Evolutionary conservation across 1,140 invertebrate species (phyloP), one percentile per base, ranked within the genome.

Genomic region (Drosophila tsacasi): DNA sequence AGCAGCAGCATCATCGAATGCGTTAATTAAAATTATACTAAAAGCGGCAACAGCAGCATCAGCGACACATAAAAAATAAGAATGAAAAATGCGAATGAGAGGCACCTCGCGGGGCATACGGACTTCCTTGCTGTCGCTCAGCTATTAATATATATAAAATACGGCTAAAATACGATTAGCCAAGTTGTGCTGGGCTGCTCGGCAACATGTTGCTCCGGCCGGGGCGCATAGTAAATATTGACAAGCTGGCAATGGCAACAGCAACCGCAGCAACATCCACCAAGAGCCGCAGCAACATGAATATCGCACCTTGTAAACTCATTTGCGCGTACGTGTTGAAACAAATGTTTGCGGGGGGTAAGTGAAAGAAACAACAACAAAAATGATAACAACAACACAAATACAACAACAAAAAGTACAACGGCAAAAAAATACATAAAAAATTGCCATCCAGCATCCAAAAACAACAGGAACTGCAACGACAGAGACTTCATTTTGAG

Each of bases 281-380:
- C 52, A 42, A 68, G 63, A 72, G 67, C 35, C 37, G 74, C 62
- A 73, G 85, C 85, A 90, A 90, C 85, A 90, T 90, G 91, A 86
- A 86, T 92, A 91, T 92, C 90, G 90, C 90, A 86, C 80, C 90
- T 91, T 92, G 91, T 92, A 86, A 92, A 92, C 91, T 92, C 91
- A 92, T 92, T 92, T 92, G 91, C 91, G 91, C 91, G 76, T 91
- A 89, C 91, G 91, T 92, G 91, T 92, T 92, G 91, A 92, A 92
- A 92, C 91, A 92, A 92, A 92, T 92, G 91, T 92, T 92, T 89
- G 91, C 91, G 91, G 91, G 91, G 86, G 79, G 91, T 78, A 76
- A 80, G 17, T 40, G 46, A 78, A 68, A 78, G 50, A 58, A 67
- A 23, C 15, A 57, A 55, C 9, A 55, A 57, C 25, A 52, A 32